Percentiles rank a stretch among this genome's conserved stretches.
phyloP scores from a whole-genome alignment of 2,888 invertebrate species.

The Tyria jacobaeae region DNA sequence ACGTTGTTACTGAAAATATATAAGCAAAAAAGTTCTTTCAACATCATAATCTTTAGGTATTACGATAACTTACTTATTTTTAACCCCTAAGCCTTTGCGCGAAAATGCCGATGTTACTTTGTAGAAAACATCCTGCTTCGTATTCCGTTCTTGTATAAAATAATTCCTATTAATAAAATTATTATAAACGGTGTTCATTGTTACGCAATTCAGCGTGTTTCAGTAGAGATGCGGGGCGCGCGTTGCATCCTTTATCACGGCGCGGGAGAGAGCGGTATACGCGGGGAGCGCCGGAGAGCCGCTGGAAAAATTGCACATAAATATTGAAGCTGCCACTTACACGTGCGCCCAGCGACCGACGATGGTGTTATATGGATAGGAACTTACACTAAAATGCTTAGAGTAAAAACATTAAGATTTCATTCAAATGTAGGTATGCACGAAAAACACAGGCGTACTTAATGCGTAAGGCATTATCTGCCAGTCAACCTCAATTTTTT shows the following conservation, averaged over 20 bases:
- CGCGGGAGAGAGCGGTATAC: conserved; percentile 44
- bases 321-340: conserved; percentile 87
- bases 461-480: no score
- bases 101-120: conserved; percentile 23
- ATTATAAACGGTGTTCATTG: conserved; percentile 77
- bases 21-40: conserved; percentile 27
- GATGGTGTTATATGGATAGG: conserved; percentile 62
- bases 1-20: conserved; percentile 37
- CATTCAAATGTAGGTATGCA: no score
- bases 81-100: conserved; percentile 11
- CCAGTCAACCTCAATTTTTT: no score
- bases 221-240: conserved; percentile 61
- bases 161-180: conserved; percentile 64
- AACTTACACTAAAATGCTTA: neutral
- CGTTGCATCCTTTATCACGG: conserved; percentile 83
- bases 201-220: conserved; percentile 74
- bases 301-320: conserved; percentile 87
- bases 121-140: conserved; percentile 26
- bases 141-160: conserved; percentile 49
- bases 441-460: no score
- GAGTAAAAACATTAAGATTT: no score
- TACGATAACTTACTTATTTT: conserved; percentile 26
- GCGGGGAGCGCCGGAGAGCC: conserved; percentile 56
- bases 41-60: conserved; percentile 23
- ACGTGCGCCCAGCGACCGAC: conserved; percentile 78